Conservation (phyloP, 2,888 invertebrate species). For the Zelleria hepariella region DNA sequence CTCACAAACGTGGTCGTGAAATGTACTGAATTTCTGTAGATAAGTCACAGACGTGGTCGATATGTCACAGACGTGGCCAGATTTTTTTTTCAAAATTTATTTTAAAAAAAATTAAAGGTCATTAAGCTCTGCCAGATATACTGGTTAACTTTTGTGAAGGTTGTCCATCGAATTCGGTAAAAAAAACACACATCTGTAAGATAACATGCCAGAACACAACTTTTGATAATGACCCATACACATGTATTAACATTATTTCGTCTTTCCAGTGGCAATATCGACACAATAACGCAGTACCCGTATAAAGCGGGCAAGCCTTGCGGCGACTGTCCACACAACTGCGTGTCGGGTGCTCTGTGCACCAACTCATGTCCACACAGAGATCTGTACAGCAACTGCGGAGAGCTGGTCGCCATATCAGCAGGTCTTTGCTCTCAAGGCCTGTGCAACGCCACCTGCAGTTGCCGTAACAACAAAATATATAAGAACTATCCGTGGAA, state of each 20-base stretch:
- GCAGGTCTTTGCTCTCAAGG: constrained; percentile 63
- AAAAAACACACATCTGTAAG: too few relatives aligned
- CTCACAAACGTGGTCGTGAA: too few relatives aligned
- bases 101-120: too few relatives aligned
- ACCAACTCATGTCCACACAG: constrained; percentile 78
- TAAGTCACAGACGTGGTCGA: too few relatives aligned
- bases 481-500: constrained; percentile 36
- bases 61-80: too few relatives aligned
- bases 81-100: too few relatives aligned
- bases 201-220: too few relatives aligned
- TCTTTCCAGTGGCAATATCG: constrained; percentile 77
- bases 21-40: too few relatives aligned
- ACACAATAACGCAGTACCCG: constrained; percentile 74
- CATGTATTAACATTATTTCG: constrained; percentile 2
- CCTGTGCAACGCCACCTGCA: constrained; percentile 82
- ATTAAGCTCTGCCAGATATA: too few relatives aligned
- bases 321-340: constrained; percentile 74
- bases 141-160: too few relatives aligned
- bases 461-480: constrained; percentile 71
- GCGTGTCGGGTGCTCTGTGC: constrained; percentile 77
- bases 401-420: constrained; percentile 59
- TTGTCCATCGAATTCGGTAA: too few relatives aligned
- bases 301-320: constrained; percentile 79
- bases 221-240: too few relatives aligned
- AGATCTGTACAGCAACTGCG: constrained; percentile 82